phyloP scores from a whole-genome alignment of 2,113 vertebrate genomes.

The Gavialis gangeticus region DNA sequence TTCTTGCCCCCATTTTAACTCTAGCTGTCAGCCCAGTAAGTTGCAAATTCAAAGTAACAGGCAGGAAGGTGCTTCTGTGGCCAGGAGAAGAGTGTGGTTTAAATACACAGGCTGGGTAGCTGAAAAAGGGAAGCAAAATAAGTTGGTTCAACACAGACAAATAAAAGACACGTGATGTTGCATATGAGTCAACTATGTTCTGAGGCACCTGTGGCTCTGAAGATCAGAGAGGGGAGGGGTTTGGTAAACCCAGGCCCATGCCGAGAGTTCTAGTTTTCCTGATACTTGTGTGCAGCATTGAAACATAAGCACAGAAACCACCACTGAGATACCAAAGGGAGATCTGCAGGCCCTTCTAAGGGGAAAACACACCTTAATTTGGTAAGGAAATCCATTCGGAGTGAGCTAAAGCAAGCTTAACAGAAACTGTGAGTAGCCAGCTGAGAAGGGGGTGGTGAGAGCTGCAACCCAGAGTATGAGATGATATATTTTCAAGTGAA shows the following conservation, averaged over 20 bases:
- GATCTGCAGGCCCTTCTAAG: accelerated
- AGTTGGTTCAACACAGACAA: not conserved
- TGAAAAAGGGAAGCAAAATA: not conserved
- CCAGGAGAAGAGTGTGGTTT: not conserved
- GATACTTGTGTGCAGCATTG: not conserved
- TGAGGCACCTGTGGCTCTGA: accelerated
- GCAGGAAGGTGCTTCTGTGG: not conserved
- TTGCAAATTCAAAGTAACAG: not conserved
- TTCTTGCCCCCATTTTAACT: too few species aligned
- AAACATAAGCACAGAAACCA: not conserved
- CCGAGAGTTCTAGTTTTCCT: not conserved
- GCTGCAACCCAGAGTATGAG: not conserved
- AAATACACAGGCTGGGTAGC: not conserved
- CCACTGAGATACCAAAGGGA: accelerated
- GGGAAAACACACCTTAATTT: not conserved
- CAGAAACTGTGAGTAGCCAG: not conserved
- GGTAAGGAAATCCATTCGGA: accelerated
- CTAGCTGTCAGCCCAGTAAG: too few species aligned
- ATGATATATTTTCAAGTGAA: not conserved
- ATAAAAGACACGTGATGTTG: not conserved
- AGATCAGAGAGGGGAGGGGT: not conserved
- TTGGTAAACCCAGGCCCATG: accelerated
- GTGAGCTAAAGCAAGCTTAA: not conserved
- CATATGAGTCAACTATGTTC: not conserved
- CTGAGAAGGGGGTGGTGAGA: accelerated